These are phyloP conservation scores for Amblyraja radiata DNA, from an alignment of 2,797 vertebrate genomes.

Conservation along the genomic window DNA sequence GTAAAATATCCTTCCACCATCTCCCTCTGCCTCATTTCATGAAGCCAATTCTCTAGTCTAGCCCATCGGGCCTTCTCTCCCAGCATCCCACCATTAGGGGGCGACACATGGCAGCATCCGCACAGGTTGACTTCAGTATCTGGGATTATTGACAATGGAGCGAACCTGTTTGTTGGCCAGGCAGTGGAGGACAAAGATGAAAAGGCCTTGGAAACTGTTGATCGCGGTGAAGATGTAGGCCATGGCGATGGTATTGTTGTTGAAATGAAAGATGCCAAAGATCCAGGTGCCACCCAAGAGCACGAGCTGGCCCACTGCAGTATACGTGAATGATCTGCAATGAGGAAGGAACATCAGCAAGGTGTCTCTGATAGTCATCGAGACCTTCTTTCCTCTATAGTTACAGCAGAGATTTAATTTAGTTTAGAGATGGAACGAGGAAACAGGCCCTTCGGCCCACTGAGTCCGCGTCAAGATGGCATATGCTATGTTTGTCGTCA, in stretches of 20 bases:
- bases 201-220: constrained; percentile 69
- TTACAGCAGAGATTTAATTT: no score
- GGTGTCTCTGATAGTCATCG: not conserved
- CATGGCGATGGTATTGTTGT: constrained; percentile 43
- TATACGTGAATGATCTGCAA: constrained; percentile 67
- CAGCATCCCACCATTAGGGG: no score
- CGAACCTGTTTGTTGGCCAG: constrained; percentile 71
- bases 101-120: not conserved
- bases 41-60: no score
- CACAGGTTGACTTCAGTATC: not conserved
- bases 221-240: constrained; percentile 70
- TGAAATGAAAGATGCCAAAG: constrained; percentile 74
- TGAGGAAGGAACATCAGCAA: no score
- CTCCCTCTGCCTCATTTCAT: no score
- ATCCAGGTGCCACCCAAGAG: constrained; percentile 74
- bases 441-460: no score
- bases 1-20: no score
- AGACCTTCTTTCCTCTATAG: not conserved
- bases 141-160: not conserved
- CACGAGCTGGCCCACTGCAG: constrained; percentile 73
- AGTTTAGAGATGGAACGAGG: no score
- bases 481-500: no score
- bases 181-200: constrained; percentile 74
- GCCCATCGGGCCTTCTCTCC: no score
- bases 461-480: no score